A percentile compares a stretch with the other conserved stretches of the same genome.
Evolutionary conservation across 1,140 invertebrate species (phyloP).

Genomic region (Chionoecetes opilio): DNA sequence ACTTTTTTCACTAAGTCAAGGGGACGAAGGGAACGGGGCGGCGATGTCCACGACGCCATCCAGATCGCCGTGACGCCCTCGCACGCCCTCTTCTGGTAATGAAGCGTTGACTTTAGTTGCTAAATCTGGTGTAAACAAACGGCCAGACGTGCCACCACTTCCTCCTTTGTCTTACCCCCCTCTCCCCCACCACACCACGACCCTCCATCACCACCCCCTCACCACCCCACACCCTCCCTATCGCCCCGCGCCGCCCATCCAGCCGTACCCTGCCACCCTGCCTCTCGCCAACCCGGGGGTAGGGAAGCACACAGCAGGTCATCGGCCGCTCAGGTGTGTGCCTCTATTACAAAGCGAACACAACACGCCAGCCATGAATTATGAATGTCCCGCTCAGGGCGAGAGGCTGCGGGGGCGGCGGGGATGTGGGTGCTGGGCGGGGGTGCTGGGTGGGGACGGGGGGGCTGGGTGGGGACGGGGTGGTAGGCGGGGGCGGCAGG

Average conservation of each 20-base stretch:
- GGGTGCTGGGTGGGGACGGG: background rate
- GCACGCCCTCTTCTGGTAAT: background rate
- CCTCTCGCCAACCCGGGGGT: background rate
- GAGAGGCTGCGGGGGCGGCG: background rate
- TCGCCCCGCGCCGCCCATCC: background rate
- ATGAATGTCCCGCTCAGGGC: background rate
- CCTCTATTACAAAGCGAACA: slow-evolving; percentile 13
- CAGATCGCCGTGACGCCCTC: background rate
- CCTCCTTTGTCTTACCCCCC: background rate
- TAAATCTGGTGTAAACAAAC: background rate
- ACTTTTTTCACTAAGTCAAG: no score
- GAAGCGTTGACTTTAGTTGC: background rate
- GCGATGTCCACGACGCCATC: background rate
- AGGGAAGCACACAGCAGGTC: slow-evolving; percentile 1
- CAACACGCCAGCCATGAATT: background rate
- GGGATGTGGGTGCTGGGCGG: background rate
- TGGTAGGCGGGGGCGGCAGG: background rate
- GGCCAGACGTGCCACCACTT: slow-evolving; percentile 7
- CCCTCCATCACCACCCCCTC: background rate
- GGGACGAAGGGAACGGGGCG: background rate
- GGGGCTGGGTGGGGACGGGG: no score
- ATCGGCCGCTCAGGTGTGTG: background rate
- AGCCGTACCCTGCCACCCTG: background rate
- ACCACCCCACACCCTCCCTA: background rate
- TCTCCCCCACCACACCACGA: background rate